These are phyloP conservation scores for Microhierax caerulescens DNA, from an alignment of 2,797 vertebrate species.

Conservation along the genomic window DNA sequence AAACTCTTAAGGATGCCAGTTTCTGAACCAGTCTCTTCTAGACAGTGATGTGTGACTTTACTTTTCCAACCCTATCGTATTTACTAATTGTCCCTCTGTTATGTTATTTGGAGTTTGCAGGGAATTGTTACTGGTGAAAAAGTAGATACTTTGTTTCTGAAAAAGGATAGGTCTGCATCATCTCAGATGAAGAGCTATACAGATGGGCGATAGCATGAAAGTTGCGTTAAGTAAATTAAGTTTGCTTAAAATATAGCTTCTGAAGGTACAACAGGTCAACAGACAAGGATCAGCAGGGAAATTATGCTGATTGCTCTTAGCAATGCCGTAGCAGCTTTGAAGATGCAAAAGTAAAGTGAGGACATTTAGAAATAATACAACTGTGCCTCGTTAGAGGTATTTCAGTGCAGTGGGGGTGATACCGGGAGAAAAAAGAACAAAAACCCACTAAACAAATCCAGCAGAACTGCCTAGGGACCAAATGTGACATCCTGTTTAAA, in stretches of 20 bases:
- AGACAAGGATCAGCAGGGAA: not conserved
- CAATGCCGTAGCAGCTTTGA: not conserved
- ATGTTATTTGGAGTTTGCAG: not conserved
- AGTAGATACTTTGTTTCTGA: not conserved
- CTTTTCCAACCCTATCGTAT: not conserved
- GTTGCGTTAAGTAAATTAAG: not conserved
- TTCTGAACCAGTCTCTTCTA: not conserved
- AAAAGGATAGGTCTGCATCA: not conserved
- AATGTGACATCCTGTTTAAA: not conserved
- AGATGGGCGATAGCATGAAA: not conserved
- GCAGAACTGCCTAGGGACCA: not conserved
- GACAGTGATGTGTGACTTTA: not conserved
- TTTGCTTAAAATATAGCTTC: not conserved
- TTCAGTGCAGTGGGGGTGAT: not conserved
- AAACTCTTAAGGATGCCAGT: not conserved
- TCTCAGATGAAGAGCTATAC: not conserved
- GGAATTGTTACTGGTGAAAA: not conserved
- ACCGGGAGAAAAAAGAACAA: not conserved
- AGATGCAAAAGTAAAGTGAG: not conserved
- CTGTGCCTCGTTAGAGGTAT: conserved; percentile 6
- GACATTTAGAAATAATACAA: not conserved
- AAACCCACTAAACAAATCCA: not conserved
- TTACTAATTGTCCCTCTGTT: not conserved
- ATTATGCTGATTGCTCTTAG: not conserved
- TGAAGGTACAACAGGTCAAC: conserved; percentile 7